A percentile compares a stretch with the other conserved stretches of the same genome.
These are phyloP conservation scores for Campaea margaritaria DNA, from an alignment of 2,888 invertebrate genomes.

Conservation along the genomic window DNA sequence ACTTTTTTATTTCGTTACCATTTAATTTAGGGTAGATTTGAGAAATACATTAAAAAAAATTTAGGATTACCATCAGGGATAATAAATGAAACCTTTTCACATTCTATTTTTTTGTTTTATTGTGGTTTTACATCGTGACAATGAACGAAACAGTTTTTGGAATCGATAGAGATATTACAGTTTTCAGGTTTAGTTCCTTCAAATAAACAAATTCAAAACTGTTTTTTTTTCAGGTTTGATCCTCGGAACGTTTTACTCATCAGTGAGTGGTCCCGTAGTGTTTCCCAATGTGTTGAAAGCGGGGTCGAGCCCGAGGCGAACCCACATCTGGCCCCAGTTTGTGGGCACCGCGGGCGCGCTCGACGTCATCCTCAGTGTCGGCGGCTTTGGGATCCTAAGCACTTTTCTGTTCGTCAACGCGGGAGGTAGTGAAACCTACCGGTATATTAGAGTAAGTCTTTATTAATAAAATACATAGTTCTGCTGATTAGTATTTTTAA, in stretches of 20 bases:
- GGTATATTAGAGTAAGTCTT: constrained; percentile 64
- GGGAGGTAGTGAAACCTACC: constrained; percentile 56
- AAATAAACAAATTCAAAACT: no score
- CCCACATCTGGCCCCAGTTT: constrained; percentile 71
- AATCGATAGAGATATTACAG: no score
- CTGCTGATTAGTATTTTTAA: no score
- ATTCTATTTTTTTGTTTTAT: no score
- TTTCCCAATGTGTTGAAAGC: constrained; percentile 67
- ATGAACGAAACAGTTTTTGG: no score
- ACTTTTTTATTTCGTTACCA: no score
- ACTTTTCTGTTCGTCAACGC: constrained; percentile 65
- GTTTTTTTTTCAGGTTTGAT: constrained; percentile 38
- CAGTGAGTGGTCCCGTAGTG: constrained; percentile 72
- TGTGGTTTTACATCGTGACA: no score
- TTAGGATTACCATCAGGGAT: no score
- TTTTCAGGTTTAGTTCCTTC: no score
- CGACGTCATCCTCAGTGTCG: constrained; percentile 76
- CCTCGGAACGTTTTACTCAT: constrained; percentile 69
- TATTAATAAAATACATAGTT: background rate
- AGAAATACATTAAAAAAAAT: no score
- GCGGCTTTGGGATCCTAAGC: constrained; percentile 70
- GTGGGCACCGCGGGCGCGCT: constrained; percentile 72
- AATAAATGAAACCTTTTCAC: no score
- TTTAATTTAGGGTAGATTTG: no score
- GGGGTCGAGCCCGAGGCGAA: constrained; percentile 49